Base-by-base conservation (phyloP, 2,113 vertebrate species). In the Esox niger region DNA sequence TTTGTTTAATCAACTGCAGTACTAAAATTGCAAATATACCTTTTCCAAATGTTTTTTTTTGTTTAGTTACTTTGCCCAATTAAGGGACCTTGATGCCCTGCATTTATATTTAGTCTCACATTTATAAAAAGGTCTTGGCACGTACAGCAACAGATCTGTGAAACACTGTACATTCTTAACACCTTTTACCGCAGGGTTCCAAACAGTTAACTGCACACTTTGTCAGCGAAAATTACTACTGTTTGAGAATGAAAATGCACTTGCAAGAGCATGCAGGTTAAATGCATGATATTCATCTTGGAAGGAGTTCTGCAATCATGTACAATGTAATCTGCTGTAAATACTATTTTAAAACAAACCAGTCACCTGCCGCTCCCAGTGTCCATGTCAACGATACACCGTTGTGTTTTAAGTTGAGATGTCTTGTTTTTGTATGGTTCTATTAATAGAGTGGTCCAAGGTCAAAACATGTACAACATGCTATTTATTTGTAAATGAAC, bases 391-490 rank as follows among this genome's bases (percentile, higher is more conserved):
- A 23, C 31, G 8, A 43, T 57, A 3, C 20, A 20, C 17, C 56
- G 1, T 46, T 74, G 68, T 80, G 66, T 33, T 60, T 66, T 33
- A 70, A 64, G 68, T 68, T 25, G 1, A 74, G n/a, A n/a, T 81
- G 35, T 25, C 29, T 59, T 71, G 73, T 54, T 78, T 75, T 71
- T 23, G 55, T 61, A 54, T 35, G 20, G 43, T 49, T 33, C 1
- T 55, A 52, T n/a, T 2, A 63, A 64, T 32, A 61, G 43, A 61
- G 33, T 17, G 0, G 17, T 25, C 26, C 32, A 21, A 38, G 11
- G 29, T 62, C 32, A 43, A 30, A 30, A 35, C 30, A 57, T n/a
- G 62, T 63, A 62, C n/a, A 26, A 33, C 31, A 59, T 55, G 58
- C 35, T 70, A 70, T 72, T 72, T 74, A 66, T 65, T n/a, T 52